Conservation (phyloP, 2,797 vertebrate species). For the Melanotaenia nigrans region DNA sequence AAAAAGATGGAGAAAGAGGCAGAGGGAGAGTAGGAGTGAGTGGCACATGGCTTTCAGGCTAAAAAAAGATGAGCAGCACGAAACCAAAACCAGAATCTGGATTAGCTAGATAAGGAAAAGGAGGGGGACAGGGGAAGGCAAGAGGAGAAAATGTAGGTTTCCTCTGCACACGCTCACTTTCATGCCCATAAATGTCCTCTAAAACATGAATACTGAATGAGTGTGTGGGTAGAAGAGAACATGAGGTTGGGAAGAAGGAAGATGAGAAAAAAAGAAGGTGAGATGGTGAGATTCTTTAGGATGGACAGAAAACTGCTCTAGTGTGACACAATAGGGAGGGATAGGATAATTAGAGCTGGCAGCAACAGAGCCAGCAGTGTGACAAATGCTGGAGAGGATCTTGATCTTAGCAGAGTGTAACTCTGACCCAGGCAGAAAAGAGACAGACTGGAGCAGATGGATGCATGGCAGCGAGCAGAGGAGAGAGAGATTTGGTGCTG, state of each 20-base stretch:
- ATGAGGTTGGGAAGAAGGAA: slow-evolving; percentile 51
- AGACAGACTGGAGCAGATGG: slow-evolving; percentile 65
- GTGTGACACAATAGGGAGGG: slow-evolving; percentile 53
- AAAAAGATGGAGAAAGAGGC: slow-evolving; percentile 83
- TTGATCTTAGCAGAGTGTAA: slow-evolving; percentile 61
- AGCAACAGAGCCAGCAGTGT: slow-evolving; percentile 56
- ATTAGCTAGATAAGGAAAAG: slow-evolving; percentile 90
- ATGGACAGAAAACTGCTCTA: slow-evolving; percentile 46
- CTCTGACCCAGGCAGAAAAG: slow-evolving; percentile 64
- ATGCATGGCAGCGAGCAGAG: slow-evolving; percentile 51
- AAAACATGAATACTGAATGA: slow-evolving; percentile 80
- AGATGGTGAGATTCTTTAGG: slow-evolving; percentile 52
- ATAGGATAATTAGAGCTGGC: slow-evolving; percentile 48
- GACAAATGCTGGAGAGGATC: slow-evolving; percentile 53
- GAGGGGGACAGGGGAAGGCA: slow-evolving; percentile 78
- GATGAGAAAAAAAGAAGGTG: slow-evolving; percentile 52
- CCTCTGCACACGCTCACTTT: slow-evolving; percentile 60
- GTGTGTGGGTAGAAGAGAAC: slow-evolving; percentile 72
- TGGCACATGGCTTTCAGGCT: slow-evolving; percentile 87
- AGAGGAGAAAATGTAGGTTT: slow-evolving; percentile 72
- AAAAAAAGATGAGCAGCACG: slow-evolving; percentile 84
- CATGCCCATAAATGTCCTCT: slow-evolving; percentile 72
- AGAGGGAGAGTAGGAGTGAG: slow-evolving; percentile 87
- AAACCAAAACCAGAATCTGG: slow-evolving; percentile 86
- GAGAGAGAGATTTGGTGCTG: slow-evolving; percentile 49